Base-by-base conservation (phyloP, 2,888 invertebrate genomes). In the Lasioglossum morio region DNA sequence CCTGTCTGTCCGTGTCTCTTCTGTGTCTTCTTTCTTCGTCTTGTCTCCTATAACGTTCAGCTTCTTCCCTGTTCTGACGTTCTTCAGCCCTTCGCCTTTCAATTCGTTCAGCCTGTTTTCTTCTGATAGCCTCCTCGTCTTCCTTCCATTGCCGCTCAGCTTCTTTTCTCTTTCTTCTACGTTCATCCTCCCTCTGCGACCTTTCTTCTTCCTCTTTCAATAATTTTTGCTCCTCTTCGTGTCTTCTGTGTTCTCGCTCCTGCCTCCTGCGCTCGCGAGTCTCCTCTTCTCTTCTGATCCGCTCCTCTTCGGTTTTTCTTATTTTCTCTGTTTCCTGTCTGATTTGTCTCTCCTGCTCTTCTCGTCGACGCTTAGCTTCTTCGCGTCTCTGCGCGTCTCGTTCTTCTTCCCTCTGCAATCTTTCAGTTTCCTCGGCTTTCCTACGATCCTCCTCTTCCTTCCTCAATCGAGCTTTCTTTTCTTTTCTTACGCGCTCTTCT, bases 31-130 rank as follows among this genome's bases (percentile, higher is more conserved):
- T 88, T 66, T 89, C 90, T 16, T 85, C 94, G 27, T 94, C 92
- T 77, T 95, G 94, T 57, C 94, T 93, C 70, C 94, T 77, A 60
- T 91, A 72, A 70, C 89, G 89, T 48, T 85, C 85, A n/a, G 43
- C 74, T 75, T 90, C 85, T 70, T 87, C 86, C 84, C 63, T 76
- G 10, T 63, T 83, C 46, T 77, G 60, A 34, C 84, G 85, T 4
- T 88, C 86, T 30, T 89, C 95, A 88, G 91, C 94, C 27, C 94
- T 94, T 79, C 94, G 94, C 70, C 93, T 93, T 10, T 95, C 95
- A 3, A 95, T 94, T 43, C 94, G 95, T 57, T 88, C 95, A 91
- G 91, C 95, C 81, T 87, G 89, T 27, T 78, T 87, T 77, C 46
- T 81, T 8, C 77, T 75, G 1, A 77, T 75, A 23, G 82, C 86